Evolutionary conservation across 2,797 vertebrate genomes (phyloP).

Genomic region (Acipenser oxyrinchus): DNA sequence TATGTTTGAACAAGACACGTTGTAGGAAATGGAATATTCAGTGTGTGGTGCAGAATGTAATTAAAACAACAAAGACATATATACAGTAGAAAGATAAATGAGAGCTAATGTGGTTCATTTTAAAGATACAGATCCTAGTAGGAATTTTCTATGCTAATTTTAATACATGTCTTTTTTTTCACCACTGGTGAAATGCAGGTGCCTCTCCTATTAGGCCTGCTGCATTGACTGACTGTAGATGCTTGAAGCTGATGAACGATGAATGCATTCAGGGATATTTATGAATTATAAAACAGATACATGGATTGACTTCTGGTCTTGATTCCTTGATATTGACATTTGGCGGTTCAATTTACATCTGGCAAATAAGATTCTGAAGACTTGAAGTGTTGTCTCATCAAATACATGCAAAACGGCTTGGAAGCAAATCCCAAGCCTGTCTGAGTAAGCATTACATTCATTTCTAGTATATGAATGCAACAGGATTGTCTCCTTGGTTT

Average conservation of each 20-base stretch:
- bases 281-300: not conserved
- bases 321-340: no score
- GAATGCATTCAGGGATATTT: not conserved
- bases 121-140: no score
- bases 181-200: no score
- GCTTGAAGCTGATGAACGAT: not conserved
- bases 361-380: no score
- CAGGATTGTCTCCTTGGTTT: slow-evolving; percentile 31
- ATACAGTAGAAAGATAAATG: slow-evolving; percentile 46
- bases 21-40: slow-evolving; percentile 31
- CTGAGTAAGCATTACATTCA: not conserved
- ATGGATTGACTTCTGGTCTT: no score
- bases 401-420: no score
- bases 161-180: no score
- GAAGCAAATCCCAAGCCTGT: not conserved
- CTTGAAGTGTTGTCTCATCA: no score
- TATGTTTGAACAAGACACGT: slow-evolving; percentile 22
- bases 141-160: no score
- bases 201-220: no score
- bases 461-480: not conserved
- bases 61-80: slow-evolving; percentile 46
- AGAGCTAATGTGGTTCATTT: slow-evolving; percentile 28
- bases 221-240: not conserved
- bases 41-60: slow-evolving; percentile 43
- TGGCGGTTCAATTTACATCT: no score